phyloP scores from a whole-genome alignment of 2,113 vertebrate genomes.

The Mastomys natalensis region DNA sequence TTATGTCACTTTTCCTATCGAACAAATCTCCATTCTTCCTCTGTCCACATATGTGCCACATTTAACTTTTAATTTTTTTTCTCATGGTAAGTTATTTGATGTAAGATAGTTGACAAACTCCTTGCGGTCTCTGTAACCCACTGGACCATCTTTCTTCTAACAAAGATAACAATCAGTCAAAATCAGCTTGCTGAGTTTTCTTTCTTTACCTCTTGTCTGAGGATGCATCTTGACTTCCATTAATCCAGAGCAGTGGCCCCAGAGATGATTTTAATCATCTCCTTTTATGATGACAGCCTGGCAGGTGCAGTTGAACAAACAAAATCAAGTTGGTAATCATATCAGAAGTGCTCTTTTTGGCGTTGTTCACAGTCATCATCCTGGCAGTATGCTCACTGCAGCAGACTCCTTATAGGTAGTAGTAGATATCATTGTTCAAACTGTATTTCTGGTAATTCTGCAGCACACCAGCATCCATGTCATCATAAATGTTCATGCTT shows the following conservation, averaged over 20 bases:
- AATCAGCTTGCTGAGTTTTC: neutral
- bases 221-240: neutral
- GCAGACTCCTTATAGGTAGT: neutral
- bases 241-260: neutral
- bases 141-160: neutral
- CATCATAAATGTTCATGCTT: neutral
- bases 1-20: neutral
- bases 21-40: neutral
- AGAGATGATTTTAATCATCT: neutral
- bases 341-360: neutral
- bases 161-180: neutral
- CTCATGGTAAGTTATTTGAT: neutral
- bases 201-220: neutral
- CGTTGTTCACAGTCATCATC: neutral
- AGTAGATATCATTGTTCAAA: neutral
- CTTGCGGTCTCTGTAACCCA: neutral
- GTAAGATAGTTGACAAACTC: neutral
- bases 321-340: neutral
- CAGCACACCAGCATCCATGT: neutral
- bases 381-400: neutral
- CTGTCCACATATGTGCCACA: neutral
- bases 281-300: neutral
- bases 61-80: slow-evolving; percentile 25
- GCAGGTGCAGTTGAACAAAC: neutral
- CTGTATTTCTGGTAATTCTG: neutral